Evolutionary conservation across 2,888 invertebrate species (phyloP).

Genomic region (Anthrax anthrax): DNA sequence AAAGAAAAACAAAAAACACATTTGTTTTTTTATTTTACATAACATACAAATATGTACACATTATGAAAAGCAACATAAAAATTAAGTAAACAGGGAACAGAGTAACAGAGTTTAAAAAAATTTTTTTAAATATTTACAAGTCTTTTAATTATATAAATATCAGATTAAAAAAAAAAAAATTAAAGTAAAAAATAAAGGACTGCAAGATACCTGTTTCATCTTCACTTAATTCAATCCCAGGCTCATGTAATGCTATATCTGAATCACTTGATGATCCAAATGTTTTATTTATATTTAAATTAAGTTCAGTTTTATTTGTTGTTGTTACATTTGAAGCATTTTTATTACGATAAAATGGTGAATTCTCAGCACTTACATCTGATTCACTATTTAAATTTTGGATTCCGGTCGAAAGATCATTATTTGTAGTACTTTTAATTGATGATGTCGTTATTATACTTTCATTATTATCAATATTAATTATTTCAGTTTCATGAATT

Average conservation of each 20-base stretch:
- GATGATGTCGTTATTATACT: background rate
- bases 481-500: conserved; percentile 6
- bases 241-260: conserved; percentile 47
- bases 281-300: conserved; percentile 25
- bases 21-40: too few relatives aligned
- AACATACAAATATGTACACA: too few relatives aligned
- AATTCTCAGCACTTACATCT: conserved; percentile 8
- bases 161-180: too few relatives aligned
- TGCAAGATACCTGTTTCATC: conserved; percentile 43
- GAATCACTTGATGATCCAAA: conserved; percentile 48
- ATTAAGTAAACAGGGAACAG: too few relatives aligned
- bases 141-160: too few relatives aligned
- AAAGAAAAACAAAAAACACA: too few relatives aligned
- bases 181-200: too few relatives aligned
- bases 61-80: too few relatives aligned
- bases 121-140: too few relatives aligned
- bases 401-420: background rate
- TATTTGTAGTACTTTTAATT: background rate
- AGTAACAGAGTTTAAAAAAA: too few relatives aligned
- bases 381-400: conserved; percentile 10
- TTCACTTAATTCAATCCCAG: conserved; percentile 45
- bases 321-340: background rate
- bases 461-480: background rate
- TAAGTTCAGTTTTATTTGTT: background rate
- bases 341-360: conserved; percentile 12